These are phyloP conservation scores for Drosophila kanapiae DNA, from an alignment of 1,140 invertebrate species.

Conservation along the genomic window DNA sequence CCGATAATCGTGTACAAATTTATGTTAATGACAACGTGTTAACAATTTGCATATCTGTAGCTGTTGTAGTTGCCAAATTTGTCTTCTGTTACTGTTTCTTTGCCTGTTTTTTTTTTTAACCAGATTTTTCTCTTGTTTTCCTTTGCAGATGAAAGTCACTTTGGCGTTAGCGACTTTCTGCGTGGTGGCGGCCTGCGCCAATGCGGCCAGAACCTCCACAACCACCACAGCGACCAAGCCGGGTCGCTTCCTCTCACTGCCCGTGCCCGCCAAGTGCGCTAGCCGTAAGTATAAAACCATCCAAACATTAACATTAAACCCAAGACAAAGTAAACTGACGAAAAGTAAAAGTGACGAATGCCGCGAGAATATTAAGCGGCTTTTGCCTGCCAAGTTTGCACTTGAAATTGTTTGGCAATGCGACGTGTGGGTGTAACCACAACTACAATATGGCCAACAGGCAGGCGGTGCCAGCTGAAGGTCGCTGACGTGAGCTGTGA, in stretches of 20 bases:
- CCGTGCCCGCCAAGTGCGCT: constrained; percentile 92
- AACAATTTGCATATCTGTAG: constrained; percentile 59
- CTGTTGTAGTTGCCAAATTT: constrained; percentile 28
- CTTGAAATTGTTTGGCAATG: constrained; percentile 80
- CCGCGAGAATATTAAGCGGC: constrained; percentile 62
- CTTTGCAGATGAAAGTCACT: constrained; percentile 84
- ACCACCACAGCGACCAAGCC: constrained; percentile 85
- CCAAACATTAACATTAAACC: background rate
- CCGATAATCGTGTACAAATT: constrained; percentile 63
- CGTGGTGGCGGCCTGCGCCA: constrained; percentile 76
- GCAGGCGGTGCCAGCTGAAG: constrained; percentile 46
- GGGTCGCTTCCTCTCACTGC: constrained; percentile 92
- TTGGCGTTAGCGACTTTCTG: constrained; percentile 84
- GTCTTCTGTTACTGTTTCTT: constrained; percentile 9
- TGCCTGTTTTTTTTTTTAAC: constrained; percentile 6
- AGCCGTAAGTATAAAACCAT: constrained; percentile 89
- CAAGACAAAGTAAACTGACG: background rate
- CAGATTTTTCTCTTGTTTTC: constrained; percentile 19
- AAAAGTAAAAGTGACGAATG: constrained; percentile 76
- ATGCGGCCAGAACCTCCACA: constrained; percentile 81
- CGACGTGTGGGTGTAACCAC: constrained; percentile 64
- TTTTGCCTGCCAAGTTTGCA: constrained; percentile 70
- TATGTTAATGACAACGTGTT: constrained; percentile 63
- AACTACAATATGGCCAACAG: constrained; percentile 5
- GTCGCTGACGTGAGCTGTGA: constrained; percentile 59